Conservation (phyloP, 2,797 vertebrate genomes). For the Eutrigla gurnardus region DNA sequence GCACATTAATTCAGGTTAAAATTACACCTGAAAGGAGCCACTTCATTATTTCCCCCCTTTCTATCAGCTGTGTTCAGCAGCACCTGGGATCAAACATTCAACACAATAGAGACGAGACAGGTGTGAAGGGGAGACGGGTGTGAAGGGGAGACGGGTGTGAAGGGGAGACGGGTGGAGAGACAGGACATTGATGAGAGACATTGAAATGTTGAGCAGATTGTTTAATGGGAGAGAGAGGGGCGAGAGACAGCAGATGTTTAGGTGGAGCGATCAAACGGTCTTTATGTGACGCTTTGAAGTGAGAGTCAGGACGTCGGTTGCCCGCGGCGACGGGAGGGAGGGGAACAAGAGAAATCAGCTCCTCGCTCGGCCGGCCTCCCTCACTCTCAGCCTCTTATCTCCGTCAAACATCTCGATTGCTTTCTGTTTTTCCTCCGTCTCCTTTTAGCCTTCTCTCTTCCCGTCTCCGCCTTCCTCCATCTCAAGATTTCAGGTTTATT, state of each 20-base stretch:
- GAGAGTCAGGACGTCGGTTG: neutral
- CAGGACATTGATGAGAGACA: conserved; percentile 2
- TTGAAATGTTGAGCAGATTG: conserved; percentile 9
- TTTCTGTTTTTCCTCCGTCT: conserved; percentile 22
- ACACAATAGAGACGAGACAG: too few species aligned
- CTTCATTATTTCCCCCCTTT: conserved; percentile 19
- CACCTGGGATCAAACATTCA: conserved; percentile 13
- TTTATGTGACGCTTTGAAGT: conserved; percentile 28
- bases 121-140: neutral
- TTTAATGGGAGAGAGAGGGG: conserved; percentile 30
- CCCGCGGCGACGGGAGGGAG: too few species aligned
- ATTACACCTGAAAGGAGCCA: neutral
- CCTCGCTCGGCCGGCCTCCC: conserved; percentile 17
- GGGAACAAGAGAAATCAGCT: conserved; percentile 17
- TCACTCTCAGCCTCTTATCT: conserved; percentile 42
- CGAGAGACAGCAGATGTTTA: conserved; percentile 12
- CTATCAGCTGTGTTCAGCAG: neutral
- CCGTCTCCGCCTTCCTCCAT: conserved; percentile 21
- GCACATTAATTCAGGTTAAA: neutral
- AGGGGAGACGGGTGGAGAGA: conserved; percentile 4
- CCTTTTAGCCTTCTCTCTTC: conserved; percentile 13
- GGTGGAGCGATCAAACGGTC: conserved; percentile 39
- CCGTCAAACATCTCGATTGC: conserved; percentile 33
- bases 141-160: neutral
- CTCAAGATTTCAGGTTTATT: conserved; percentile 5